Evolutionary conservation across 2,797 vertebrate genomes (phyloP), one percentile per base, ranked within the genome.

Genomic region (Smutsia gigantea): DNA sequence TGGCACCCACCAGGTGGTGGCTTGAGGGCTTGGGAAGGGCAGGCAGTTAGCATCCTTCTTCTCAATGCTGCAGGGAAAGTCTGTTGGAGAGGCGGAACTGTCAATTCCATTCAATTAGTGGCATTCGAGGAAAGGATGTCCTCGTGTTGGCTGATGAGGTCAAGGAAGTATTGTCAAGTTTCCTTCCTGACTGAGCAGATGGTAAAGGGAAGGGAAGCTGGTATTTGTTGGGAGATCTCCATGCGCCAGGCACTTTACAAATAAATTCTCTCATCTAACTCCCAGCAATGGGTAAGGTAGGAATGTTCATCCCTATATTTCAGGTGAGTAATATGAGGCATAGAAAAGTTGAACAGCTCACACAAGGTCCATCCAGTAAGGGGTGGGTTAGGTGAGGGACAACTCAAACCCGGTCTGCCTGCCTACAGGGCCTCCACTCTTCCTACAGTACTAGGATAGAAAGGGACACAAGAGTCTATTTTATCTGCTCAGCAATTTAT

Each of bases 141-240:
- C 39, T 46, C 39, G 49, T 85, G 31, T 55, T 74, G 79, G 64
- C 75, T 77, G 61, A 92, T 37, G 42, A 91, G 75, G 53, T 92
- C 77, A 97, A 95, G 42, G 63, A 93, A 86, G 49, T 19, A 53
- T 19, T 72, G 42, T 81, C 39, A 93, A 39, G 69, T 83, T 87
- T 79, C 66, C 66, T 74, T 93, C 87, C 74, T 89, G 79, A 82
- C 66, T 51, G 61, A 83, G 72, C 77, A 95, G 68, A 85, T n/a
- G 82, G 34, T 37, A 27, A 77, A 88, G 46, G 31, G 34, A 74
- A 77, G 37, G 11, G 55, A 51, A 69, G 9, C 17, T 81, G 37
- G 4, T 63, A 34, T 90, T 93, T 93, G 57, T 68, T 13, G 51
- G n/a, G 13, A 59, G 46, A 63, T 42, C 49, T 55, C 53, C 37